Evolutionary conservation across 2,888 invertebrate species (phyloP), one percentile per base, ranked within the genome.

Genomic region (Pristionchus entomophagus): DNA sequence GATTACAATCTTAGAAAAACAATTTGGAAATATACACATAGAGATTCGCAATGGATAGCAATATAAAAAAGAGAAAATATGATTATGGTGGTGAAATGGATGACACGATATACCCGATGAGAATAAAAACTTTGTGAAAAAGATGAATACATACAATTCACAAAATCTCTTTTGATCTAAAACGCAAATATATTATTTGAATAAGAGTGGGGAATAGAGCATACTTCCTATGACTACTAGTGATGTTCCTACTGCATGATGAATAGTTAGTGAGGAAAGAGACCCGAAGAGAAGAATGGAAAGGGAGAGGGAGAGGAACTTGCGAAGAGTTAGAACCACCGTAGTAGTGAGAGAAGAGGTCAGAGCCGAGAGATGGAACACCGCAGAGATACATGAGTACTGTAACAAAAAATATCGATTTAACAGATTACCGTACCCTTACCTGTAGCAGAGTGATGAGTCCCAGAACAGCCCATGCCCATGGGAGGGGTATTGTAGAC

Each of bases 251-350:
- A 96, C 92, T 97, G 98, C 97, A 94, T 99, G 99, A 77, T 96
- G 95, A 22, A 38, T 12, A 17, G 81, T 81, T 0, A 96, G 14
- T 0, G 97, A 98, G 93, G 99, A 99, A 0, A 97, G 96, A 95
- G 99, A 99, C 91, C 96, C 95, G 93, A 99, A 99, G 94, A 98
- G 97, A 38, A 97, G 91, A 89, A 99, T 97, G 0, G 98, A 98
- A 93, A 99, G 96, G 29, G 99, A 94, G 38, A 99, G 95, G 0
- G 97, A 98, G 65, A 97, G 95, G 93, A 99, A 99, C 94, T 99
- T 99, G 78, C 99, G 95, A 86, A 99, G 94, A 0, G 99, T 99
- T 51, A 99, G 96, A 0, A 99, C 97, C 90, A 99, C 95, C 0
- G 98, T 99, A 1, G 99, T 98, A 0, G 97, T 97, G 73, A 99